These are phyloP conservation scores for Vireo altiloquus DNA, from an alignment of 2,113 vertebrate species.

Conservation along the genomic window DNA sequence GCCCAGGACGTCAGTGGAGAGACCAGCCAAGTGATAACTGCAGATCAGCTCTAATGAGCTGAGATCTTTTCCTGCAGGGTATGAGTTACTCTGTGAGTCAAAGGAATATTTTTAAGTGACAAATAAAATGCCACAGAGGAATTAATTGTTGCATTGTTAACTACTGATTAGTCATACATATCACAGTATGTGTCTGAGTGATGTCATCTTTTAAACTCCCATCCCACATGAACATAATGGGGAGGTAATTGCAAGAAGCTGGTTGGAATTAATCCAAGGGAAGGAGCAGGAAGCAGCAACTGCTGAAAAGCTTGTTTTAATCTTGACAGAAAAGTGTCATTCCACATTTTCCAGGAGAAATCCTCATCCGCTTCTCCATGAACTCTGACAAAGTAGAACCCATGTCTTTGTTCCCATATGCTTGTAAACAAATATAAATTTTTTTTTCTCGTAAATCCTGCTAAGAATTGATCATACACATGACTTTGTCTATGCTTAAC, in stretches of 20 bases:
- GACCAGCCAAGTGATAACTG: neutral
- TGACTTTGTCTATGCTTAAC: neutral
- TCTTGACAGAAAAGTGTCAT: neutral
- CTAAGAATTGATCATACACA: neutral
- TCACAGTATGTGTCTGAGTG: constrained; percentile 18
- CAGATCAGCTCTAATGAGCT: constrained; percentile 25
- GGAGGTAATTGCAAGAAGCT: constrained; percentile 31
- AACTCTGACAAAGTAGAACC: neutral
- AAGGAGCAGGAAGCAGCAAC: neutral
- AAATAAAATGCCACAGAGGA: constrained; percentile 45
- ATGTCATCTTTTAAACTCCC: constrained; percentile 28
- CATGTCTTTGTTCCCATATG: neutral
- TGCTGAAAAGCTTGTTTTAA: neutral
- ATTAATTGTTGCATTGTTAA: constrained; percentile 46
- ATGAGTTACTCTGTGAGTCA: constrained; percentile 33
- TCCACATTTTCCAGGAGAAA: neutral
- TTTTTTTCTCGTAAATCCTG: neutral
- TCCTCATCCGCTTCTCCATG: neutral
- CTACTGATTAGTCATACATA: constrained; percentile 23
- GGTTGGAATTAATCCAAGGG: neutral
- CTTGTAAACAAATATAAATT: neutral
- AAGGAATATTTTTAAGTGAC: constrained; percentile 33
- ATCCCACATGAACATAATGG: neutral
- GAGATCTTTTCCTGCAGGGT: neutral
- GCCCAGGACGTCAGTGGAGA: neutral